Evolutionary conservation across 2,113 vertebrate species (phyloP).

Genomic region (Panurus biarmicus): DNA sequence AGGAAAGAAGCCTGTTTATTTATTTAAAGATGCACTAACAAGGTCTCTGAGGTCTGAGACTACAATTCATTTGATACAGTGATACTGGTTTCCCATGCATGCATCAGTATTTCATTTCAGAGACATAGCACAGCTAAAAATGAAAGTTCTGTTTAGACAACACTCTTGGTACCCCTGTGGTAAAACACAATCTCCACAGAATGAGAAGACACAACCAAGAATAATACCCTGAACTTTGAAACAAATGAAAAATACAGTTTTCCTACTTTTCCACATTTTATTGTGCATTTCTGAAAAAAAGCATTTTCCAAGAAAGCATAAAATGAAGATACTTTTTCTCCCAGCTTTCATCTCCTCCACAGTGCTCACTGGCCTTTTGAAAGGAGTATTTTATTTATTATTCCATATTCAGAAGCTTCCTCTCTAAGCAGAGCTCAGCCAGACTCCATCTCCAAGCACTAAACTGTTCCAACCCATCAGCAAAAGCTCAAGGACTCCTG

Average conservation of each 20-base stretch:
- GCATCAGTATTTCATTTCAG: background rate
- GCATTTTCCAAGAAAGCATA: background rate
- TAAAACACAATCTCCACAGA: background rate
- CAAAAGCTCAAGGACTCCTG: background rate
- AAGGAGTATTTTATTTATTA: background rate
- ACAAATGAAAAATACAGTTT: background rate
- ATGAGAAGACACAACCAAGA: background rate
- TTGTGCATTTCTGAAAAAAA: background rate
- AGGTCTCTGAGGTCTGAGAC: background rate
- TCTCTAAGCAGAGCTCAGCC: background rate
- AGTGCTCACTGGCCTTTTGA: background rate
- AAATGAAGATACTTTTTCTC: background rate
- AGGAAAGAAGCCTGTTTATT: background rate
- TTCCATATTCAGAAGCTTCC: background rate
- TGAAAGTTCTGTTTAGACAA: background rate
- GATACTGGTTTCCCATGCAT: background rate
- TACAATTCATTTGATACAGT: background rate
- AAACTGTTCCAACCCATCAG: background rate
- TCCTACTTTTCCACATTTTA: background rate
- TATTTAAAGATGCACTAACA: background rate
- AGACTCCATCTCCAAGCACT: background rate
- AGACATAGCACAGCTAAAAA: background rate
- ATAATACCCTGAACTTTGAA: background rate
- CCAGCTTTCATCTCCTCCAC: background rate
- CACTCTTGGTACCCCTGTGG: background rate